Evolutionary conservation across 2,888 invertebrate species (phyloP), one percentile per base, ranked within the genome.

Genomic region (Conomelus anceps): DNA sequence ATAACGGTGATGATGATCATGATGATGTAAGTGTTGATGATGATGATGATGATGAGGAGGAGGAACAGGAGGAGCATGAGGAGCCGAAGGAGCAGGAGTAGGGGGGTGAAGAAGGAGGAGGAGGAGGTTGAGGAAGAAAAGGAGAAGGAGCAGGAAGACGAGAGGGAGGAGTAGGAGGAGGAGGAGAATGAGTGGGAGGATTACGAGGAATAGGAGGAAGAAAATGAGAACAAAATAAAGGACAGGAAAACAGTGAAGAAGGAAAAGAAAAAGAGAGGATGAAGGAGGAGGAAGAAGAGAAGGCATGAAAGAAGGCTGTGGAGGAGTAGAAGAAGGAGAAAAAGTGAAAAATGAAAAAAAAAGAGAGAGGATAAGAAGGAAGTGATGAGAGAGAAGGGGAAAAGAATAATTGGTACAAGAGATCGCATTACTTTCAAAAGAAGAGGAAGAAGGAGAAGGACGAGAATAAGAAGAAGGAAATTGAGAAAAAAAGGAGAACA

Each of bases 371-470:
- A n/a, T n/a, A n/a, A n/a, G n/a, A n/a, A n/a, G n/a, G n/a, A n/a
- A n/a, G n/a, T 23, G n/a, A n/a, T n/a, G n/a, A n/a, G n/a, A n/a
- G n/a, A n/a, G n/a, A n/a, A n/a, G n/a, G n/a, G n/a, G n/a, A n/a
- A n/a, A n/a, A n/a, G n/a, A n/a, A n/a, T n/a, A n/a, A n/a, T n/a
- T n/a, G n/a, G n/a, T n/a, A n/a, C n/a, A n/a, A n/a, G n/a, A n/a
- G n/a, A n/a, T n/a, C n/a, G n/a, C n/a, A n/a, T n/a, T n/a, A n/a
- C n/a, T n/a, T n/a, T n/a, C n/a, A n/a, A n/a, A n/a, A n/a, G n/a
- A n/a, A n/a, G n/a, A n/a, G n/a, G 29, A 29, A 89, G 29, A 84
- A 85, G 89, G 88, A 89, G 24, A 23, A 9, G 26, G 85, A 23
- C 13, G 7, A 7, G 22, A 22, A 23, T n/a, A 23, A 29, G 86